Conservation (phyloP, 1,140 invertebrate species). For the Drosophila sp. region DNA sequence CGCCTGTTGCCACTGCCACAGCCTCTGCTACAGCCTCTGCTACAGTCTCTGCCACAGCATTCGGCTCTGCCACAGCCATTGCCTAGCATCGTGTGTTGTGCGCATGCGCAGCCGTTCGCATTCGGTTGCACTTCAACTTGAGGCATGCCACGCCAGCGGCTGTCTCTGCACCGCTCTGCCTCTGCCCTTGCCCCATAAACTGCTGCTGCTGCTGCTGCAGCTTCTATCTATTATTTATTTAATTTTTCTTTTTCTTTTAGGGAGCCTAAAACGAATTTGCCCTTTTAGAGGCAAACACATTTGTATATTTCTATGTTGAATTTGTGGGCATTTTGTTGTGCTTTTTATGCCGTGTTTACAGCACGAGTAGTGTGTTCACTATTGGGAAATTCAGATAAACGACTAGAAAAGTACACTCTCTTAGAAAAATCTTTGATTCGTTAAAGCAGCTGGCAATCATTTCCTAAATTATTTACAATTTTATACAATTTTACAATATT, state of each 20-base stretch:
- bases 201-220: constrained; percentile 10
- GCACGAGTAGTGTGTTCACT: background rate
- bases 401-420: background rate
- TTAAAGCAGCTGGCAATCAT: background rate
- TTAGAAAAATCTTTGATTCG: background rate
- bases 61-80: background rate
- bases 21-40: background rate
- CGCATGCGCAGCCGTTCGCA: constrained; percentile 68
- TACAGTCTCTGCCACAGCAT: background rate
- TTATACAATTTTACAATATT: too few relatives aligned
- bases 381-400: background rate
- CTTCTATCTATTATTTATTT: constrained; percentile 33
- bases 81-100: constrained; percentile 46
- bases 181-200: background rate
- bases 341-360: constrained; percentile 18
- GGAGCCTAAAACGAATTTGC: constrained; percentile 37
- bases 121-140: constrained; percentile 78
- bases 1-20: background rate
- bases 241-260: constrained; percentile 13
- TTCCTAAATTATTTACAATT: too few relatives aligned
- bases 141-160: constrained; percentile 57
- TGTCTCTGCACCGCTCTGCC: constrained; percentile 19
- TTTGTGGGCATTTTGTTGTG: constrained; percentile 40
- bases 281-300: constrained; percentile 42
- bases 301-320: constrained; percentile 43